These are phyloP conservation scores for Drosophila neonasuta DNA, from an alignment of 2,888 invertebrate genomes.

Conservation along the genomic window DNA sequence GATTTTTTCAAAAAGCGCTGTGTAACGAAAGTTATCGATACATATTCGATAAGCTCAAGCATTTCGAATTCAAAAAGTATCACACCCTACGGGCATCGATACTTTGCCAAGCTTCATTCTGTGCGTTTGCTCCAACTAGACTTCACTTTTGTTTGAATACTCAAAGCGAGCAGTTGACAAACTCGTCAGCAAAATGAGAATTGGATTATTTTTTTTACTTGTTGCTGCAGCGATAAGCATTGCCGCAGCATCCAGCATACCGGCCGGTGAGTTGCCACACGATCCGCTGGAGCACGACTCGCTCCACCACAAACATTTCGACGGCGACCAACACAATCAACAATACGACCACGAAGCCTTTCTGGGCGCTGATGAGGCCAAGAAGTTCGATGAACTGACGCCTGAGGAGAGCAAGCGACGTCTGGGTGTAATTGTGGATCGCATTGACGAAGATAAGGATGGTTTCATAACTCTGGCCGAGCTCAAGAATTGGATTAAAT, in stretches of 20 bases:
- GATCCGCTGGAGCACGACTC: conserved; percentile 87
- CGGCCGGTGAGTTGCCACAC: conserved; percentile 84
- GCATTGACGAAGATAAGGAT: conserved; percentile 94
- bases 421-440: conserved; percentile 94
- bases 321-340: conserved; percentile 90
- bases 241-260: conserved; percentile 55
- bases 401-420: conserved; percentile 97
- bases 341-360: conserved; percentile 99
- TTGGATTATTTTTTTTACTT: conserved; percentile 41
- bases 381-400: conserved; percentile 95
- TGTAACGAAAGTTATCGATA: not conserved
- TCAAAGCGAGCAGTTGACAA: conserved; percentile 30
- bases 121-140: conserved; percentile 10
- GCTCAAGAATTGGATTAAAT: conserved; percentile 97
- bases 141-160: conserved; percentile 42
- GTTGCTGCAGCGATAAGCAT: conserved; percentile 54
- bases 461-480: conserved; percentile 93
- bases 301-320: conserved; percentile 90
- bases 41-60: conserved; percentile 1
- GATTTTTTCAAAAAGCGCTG: not conserved
- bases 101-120: conserved; percentile 12
- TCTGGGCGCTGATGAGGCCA: conserved; percentile 95
- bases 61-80: conserved; percentile 22
- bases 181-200: conserved; percentile 21
- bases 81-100: conserved; percentile 29